phyloP scores from a whole-genome alignment of 2,888 invertebrate species.

The Eulithis prunata region DNA sequence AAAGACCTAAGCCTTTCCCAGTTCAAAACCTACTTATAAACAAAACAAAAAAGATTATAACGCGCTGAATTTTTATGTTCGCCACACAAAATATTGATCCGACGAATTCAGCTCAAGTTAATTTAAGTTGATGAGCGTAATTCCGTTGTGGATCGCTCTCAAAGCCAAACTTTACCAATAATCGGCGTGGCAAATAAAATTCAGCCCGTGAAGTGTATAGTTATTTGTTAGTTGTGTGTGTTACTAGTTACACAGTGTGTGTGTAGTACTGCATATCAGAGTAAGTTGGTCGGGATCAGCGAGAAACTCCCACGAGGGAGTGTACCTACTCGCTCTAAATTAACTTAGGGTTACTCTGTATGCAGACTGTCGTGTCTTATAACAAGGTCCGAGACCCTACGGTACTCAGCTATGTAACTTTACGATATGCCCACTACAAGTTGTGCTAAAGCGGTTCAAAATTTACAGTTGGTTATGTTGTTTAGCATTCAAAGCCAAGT shows the following conservation, averaged over 20 bases:
- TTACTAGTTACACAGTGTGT: slow-evolving; percentile 32
- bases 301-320: slow-evolving; percentile 57
- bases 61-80: too few species aligned
- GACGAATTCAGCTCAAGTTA: slow-evolving; percentile 24
- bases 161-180: slow-evolving; percentile 40
- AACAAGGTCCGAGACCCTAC: slow-evolving; percentile 73
- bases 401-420: slow-evolving; percentile 57
- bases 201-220: slow-evolving; percentile 29
- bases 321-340: slow-evolving; percentile 74
- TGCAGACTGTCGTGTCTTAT: slow-evolving; percentile 73
- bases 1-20: too few species aligned
- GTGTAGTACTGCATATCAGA: slow-evolving; percentile 65
- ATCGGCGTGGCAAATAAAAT: slow-evolving; percentile 54
- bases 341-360: slow-evolving; percentile 79
- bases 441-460: slow-evolving; percentile 50
- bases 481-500: not conserved
- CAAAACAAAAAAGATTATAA: too few species aligned
- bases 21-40: too few species aligned
- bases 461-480: slow-evolving; percentile 45
- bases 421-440: slow-evolving; percentile 51
- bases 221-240: not conserved
- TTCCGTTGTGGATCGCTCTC: slow-evolving; percentile 39
- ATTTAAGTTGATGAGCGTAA: slow-evolving; percentile 33
- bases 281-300: slow-evolving; percentile 66
- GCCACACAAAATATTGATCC: slow-evolving; percentile 21